phyloP scores from a whole-genome alignment of 2,888 invertebrate genomes.

The Idaea biselata region DNA sequence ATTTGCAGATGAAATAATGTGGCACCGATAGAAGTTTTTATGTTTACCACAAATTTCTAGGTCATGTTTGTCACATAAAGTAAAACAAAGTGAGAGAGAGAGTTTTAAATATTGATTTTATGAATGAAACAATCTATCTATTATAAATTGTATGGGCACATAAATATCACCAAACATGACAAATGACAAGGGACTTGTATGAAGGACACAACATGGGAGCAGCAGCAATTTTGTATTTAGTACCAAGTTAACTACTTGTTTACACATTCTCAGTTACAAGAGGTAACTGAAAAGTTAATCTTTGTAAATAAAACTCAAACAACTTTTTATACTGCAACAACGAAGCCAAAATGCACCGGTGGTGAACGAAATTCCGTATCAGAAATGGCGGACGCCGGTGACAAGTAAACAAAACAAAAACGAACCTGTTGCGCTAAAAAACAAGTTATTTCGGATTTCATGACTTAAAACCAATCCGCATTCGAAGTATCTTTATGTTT shows the following conservation, averaged over 20 bases:
- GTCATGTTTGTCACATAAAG: background rate
- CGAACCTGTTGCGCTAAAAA: constrained; percentile 81
- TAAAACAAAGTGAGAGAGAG: background rate
- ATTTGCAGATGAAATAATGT: no score
- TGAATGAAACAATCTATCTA: background rate
- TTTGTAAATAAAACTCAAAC: background rate
- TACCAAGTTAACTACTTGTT: background rate
- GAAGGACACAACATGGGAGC: background rate
- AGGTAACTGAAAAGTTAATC: background rate
- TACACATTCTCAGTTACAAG: background rate
- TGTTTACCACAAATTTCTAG: no score
- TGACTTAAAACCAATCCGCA: constrained; percentile 65
- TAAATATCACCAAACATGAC: background rate
- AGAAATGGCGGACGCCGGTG: constrained; percentile 83
- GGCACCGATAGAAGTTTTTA: no score
- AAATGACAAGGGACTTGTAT: background rate
- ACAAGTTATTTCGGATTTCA: constrained; percentile 52
- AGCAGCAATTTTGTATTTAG: background rate
- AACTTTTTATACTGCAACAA: background rate
- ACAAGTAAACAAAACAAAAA: constrained; percentile 82
- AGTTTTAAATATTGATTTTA: background rate
- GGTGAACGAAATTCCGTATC: constrained; percentile 70
- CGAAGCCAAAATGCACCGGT: constrained; percentile 28
- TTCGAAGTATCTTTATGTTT: constrained; percentile 39
- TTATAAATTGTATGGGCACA: background rate